Percentiles rank a stretch among this genome's conserved stretches.
These are phyloP conservation scores for Aphelenchoides avenae DNA, from an alignment of 1,140 invertebrate genomes.

Conservation along the genomic window DNA sequence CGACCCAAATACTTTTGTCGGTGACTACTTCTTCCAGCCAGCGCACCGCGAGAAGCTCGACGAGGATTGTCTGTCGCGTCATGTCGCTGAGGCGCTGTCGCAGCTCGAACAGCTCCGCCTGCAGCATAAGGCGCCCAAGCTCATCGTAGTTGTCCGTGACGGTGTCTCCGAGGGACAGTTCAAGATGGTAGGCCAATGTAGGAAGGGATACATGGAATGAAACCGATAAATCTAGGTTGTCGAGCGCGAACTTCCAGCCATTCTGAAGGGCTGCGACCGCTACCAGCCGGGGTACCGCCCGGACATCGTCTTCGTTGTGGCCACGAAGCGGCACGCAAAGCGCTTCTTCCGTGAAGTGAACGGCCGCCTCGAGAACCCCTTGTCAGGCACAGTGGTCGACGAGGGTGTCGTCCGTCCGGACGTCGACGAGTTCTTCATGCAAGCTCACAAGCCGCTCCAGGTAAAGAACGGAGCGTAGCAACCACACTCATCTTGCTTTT, in stretches of 20 bases:
- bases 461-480: slow-evolving; percentile 12
- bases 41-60: slow-evolving; percentile 19
- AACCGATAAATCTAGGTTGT: slow-evolving; percentile 29
- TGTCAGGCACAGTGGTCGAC: slow-evolving; percentile 29
- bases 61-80: slow-evolving; percentile 14
- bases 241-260: slow-evolving; percentile 24
- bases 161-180: no score
- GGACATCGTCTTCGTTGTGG: slow-evolving; percentile 25
- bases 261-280: slow-evolving; percentile 9
- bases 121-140: slow-evolving; percentile 10
- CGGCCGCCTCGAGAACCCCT: slow-evolving; percentile 18
- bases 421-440: slow-evolving; percentile 33
- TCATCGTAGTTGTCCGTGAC: slow-evolving; percentile 30
- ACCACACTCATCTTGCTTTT: slow-evolving; percentile 18
- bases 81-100: slow-evolving; percentile 33
- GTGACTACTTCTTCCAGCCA: slow-evolving; percentile 29
- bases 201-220: no score
- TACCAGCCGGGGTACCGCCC: slow-evolving; percentile 14
- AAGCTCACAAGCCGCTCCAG: slow-evolving; percentile 26
- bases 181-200: no score
- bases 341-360: slow-evolving; percentile 18
- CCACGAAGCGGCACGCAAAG: slow-evolving; percentile 34
- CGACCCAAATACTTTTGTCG: slow-evolving; percentile 26
- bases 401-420: slow-evolving; percentile 20
- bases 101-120: slow-evolving; percentile 4